These are phyloP conservation scores for Leucophenga varia DNA, from an alignment of 1,140 invertebrate species.

Conservation along the genomic window DNA sequence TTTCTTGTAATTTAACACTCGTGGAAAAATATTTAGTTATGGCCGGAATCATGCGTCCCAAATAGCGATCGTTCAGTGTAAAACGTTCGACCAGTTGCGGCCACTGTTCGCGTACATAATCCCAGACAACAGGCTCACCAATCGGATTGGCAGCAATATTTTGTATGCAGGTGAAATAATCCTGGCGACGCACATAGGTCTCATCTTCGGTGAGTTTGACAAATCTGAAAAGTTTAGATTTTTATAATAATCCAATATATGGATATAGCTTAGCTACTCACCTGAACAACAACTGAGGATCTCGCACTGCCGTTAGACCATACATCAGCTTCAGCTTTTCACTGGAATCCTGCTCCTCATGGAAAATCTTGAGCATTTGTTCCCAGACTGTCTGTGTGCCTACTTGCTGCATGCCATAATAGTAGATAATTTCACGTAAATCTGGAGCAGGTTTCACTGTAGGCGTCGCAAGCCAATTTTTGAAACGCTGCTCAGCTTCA, in stretches of 20 bases:
- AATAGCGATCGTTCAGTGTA: constrained; percentile 75
- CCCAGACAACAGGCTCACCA: constrained; percentile 76
- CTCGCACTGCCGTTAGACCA: constrained; percentile 68
- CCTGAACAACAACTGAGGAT: constrained; percentile 59
- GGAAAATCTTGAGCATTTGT: constrained; percentile 71
- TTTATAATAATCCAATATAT: not conserved
- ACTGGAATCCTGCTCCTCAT: constrained; percentile 71
- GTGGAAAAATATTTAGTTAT: constrained; percentile 72
- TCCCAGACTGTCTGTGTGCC: constrained; percentile 68
- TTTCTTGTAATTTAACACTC: constrained; percentile 70
- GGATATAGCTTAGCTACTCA: not conserved
- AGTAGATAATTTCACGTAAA: constrained; percentile 68
- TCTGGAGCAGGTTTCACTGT: constrained; percentile 71
- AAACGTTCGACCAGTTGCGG: constrained; percentile 70
- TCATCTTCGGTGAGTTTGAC: constrained; percentile 71
- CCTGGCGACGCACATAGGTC: constrained; percentile 75
- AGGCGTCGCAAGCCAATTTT: constrained; percentile 59
- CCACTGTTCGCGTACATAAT: constrained; percentile 77
- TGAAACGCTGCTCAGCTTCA: constrained; percentile 61
- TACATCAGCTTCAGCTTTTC: constrained; percentile 72
- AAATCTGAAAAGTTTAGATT: constrained; percentile 59
- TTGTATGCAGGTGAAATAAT: constrained; percentile 73
- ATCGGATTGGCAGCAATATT: constrained; percentile 72
- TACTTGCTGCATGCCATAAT: constrained; percentile 62
- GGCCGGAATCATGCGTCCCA: constrained; percentile 71